phyloP scores from a whole-genome alignment of 2,888 invertebrate genomes.

The Pseudococcus viburni region DNA sequence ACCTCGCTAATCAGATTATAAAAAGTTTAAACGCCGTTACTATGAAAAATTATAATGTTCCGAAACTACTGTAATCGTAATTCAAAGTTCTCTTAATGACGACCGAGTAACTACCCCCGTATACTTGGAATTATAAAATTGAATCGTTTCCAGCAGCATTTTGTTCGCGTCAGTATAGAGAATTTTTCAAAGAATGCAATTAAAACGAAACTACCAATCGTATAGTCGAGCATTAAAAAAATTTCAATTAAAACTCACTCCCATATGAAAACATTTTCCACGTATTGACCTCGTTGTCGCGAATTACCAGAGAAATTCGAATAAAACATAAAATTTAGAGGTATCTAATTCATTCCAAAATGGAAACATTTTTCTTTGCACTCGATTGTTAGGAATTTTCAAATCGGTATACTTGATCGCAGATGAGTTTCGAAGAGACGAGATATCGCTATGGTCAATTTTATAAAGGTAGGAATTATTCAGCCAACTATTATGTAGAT shows the following conservation, averaged over 20 bases:
- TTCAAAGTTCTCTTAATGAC: conserved; percentile 41
- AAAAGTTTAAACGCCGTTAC: conserved; percentile 47
- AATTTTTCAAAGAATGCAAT: conserved; percentile 38
- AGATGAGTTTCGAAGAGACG: neutral
- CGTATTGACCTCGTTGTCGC: neutral
- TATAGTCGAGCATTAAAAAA: neutral
- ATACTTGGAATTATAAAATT: conserved; percentile 40
- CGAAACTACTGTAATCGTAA: conserved; percentile 35
- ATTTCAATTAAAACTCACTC: neutral
- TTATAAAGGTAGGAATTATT: conserved; percentile 1
- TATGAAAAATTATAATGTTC: conserved; percentile 39
- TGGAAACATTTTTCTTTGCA: no score
- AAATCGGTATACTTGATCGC: neutral
- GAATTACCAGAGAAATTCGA: no score
- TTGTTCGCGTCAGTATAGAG: neutral
- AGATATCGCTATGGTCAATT: neutral
- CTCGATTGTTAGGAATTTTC: no score
- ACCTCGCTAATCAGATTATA: conserved; percentile 58
- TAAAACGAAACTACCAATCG: conserved; percentile 24
- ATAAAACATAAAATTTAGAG: no score
- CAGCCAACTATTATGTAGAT: neutral
- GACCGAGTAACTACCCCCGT: neutral
- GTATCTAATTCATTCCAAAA: no score
- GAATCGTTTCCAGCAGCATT: neutral
- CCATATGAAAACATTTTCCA: neutral